Conservation (phyloP, 2,797 vertebrate genomes). For the Helostoma temminkii region DNA sequence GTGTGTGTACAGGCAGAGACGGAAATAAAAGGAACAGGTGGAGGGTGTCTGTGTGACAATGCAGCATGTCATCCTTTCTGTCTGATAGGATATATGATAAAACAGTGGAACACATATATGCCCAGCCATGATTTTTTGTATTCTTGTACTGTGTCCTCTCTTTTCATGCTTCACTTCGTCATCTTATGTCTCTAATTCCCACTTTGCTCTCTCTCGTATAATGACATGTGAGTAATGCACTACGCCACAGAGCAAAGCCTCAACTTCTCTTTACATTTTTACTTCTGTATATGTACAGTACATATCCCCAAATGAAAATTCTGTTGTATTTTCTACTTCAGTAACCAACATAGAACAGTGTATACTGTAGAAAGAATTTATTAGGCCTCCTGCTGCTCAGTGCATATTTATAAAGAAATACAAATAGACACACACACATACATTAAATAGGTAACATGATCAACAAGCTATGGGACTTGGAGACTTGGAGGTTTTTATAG, state of each 20-base stretch:
- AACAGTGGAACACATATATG: slow-evolving; percentile 5
- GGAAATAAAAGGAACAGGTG: slow-evolving; percentile 7
- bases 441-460: slow-evolving; percentile 30
- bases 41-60: slow-evolving; percentile 9
- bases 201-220: slow-evolving; percentile 26
- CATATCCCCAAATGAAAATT: slow-evolving; percentile 3
- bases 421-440: slow-evolving; percentile 8
- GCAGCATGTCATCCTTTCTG: slow-evolving; percentile 36
- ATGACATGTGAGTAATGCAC: slow-evolving; percentile 62
- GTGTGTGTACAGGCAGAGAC: slow-evolving; percentile 1
- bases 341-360: background rate
- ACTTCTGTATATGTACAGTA: slow-evolving; percentile 8
- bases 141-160: slow-evolving; percentile 30
- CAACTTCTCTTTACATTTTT: slow-evolving; percentile 9
- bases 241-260: slow-evolving; percentile 43
- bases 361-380: slow-evolving; percentile 5
- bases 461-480: slow-evolving; percentile 12
- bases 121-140: slow-evolving; percentile 13
- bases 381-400: slow-evolving; percentile 18
- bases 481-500: slow-evolving; percentile 32
- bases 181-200: slow-evolving; percentile 45
- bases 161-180: slow-evolving; percentile 37
- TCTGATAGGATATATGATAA: slow-evolving; percentile 63
- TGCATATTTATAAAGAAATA: slow-evolving; percentile 9
- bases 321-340: slow-evolving; percentile 12